Conservation (phyloP, 2,113 vertebrate species). For the Caloenas nicobarica region DNA sequence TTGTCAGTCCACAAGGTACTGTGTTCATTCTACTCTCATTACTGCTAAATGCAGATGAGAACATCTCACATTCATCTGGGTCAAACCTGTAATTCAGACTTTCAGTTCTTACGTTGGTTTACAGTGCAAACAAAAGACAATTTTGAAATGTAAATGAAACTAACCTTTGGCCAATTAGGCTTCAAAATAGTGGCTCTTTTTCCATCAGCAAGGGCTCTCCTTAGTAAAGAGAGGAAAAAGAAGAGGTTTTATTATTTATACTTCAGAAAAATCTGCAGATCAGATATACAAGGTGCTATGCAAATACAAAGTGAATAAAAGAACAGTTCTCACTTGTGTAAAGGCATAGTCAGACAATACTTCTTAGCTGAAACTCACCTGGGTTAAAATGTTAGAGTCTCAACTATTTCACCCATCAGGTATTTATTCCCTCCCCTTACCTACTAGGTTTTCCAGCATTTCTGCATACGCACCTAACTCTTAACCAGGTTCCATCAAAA, state of each 20-base stretch:
- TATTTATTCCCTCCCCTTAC: neutral
- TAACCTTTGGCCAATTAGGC: slow-evolving; percentile 91
- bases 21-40: neutral
- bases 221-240: slow-evolving; percentile 50
- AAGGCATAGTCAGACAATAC: neutral
- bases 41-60: neutral
- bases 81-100: neutral
- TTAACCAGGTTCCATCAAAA: neutral
- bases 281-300: neutral
- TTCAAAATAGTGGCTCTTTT: slow-evolving; percentile 87
- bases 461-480: neutral
- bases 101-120: neutral
- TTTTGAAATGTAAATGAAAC: neutral
- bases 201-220: slow-evolving; percentile 87
- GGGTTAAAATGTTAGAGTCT: neutral
- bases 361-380: neutral
- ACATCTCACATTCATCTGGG: neutral
- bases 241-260: neutral
- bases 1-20: neutral
- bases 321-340: neutral
- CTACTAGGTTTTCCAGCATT: neutral
- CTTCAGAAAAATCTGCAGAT: neutral
- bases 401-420: neutral
- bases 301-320: neutral
- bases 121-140: neutral